Evolutionary conservation across 2,113 vertebrate genomes (phyloP).

Genomic region (Leptobrachium leishanense): DNA sequence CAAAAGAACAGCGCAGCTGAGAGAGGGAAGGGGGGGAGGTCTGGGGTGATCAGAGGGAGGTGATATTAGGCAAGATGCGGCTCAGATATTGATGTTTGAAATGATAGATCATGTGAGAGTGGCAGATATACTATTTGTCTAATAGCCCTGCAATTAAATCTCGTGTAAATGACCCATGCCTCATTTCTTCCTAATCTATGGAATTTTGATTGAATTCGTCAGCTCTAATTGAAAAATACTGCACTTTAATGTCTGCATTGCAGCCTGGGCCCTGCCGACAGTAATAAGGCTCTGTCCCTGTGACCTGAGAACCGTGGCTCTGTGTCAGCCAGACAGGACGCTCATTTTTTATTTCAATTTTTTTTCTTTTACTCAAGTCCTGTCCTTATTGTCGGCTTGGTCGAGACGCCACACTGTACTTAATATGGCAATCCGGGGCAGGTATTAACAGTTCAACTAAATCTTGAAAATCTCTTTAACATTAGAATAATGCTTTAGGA

Average conservation of each 20-base stretch:
- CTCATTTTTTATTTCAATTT: too few relatives aligned
- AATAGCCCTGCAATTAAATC: constrained; percentile 99
- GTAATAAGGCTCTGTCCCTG: constrained; percentile 88
- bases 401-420: neutral
- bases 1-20: constrained; percentile 65
- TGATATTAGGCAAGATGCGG: constrained; percentile 65
- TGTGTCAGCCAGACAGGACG: constrained; percentile 3
- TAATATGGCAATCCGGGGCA: too few relatives aligned
- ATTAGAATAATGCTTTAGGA: too few relatives aligned
- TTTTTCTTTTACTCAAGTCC: too few relatives aligned
- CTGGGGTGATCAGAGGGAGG: constrained; percentile 70
- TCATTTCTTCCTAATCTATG: constrained; percentile 99
- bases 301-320: constrained; percentile 71
- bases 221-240: constrained; percentile 99
- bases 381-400: neutral
- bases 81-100: constrained; percentile 86
- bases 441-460: too few relatives aligned
- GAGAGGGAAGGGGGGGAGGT: constrained; percentile 52
- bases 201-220: constrained; percentile 99
- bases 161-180: constrained; percentile 98
- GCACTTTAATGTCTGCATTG: constrained; percentile 94
- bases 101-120: constrained; percentile 96
- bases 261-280: constrained; percentile 76
- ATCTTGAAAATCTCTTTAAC: too few relatives aligned
- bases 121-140: constrained; percentile 98